These are phyloP conservation scores for Brassicogethes aeneus DNA, from an alignment of 2,888 invertebrate species.

Conservation along the genomic window DNA sequence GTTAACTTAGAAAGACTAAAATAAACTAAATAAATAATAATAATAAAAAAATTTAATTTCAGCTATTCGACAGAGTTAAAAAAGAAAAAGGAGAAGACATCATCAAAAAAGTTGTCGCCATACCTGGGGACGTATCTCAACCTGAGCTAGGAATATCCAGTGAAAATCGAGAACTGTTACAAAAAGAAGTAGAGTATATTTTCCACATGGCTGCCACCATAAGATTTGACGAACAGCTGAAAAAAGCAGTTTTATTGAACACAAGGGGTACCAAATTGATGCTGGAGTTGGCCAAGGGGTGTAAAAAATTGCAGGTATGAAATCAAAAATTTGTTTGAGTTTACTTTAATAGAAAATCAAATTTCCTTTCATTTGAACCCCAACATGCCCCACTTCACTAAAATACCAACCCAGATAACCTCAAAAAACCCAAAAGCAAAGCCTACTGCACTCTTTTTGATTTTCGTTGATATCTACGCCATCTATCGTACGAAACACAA, in stretches of 20 bases:
- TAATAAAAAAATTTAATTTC: too few relatives aligned
- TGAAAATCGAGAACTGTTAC: conserved; percentile 54
- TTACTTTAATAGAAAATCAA: too few relatives aligned
- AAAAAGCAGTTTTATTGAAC: conserved; percentile 84
- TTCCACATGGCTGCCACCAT: conserved; percentile 73
- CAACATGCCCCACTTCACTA: too few relatives aligned
- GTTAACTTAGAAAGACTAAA: too few relatives aligned
- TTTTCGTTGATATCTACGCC: too few relatives aligned
- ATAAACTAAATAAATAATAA: too few relatives aligned
- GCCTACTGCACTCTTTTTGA: too few relatives aligned
- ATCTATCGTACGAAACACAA: too few relatives aligned
- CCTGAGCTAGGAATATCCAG: conserved; percentile 60
- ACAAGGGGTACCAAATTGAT: conserved; percentile 84
- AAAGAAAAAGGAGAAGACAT: conserved; percentile 52
- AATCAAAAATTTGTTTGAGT: too few relatives aligned
- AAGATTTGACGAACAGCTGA: conserved; percentile 84
- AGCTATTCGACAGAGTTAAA: conserved; percentile 72
- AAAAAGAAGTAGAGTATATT: conserved; percentile 69
- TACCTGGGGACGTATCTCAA: conserved; percentile 63
- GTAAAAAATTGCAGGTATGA: conserved; percentile 63
- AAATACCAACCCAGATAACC: too few relatives aligned
- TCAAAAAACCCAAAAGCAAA: too few relatives aligned
- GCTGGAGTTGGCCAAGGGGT: conserved; percentile 69
- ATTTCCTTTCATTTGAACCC: too few relatives aligned
- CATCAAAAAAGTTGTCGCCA: conserved; percentile 57